Evolutionary conservation across 2,113 vertebrate genomes (phyloP).

Genomic region (Equus przewalskii): DNA sequence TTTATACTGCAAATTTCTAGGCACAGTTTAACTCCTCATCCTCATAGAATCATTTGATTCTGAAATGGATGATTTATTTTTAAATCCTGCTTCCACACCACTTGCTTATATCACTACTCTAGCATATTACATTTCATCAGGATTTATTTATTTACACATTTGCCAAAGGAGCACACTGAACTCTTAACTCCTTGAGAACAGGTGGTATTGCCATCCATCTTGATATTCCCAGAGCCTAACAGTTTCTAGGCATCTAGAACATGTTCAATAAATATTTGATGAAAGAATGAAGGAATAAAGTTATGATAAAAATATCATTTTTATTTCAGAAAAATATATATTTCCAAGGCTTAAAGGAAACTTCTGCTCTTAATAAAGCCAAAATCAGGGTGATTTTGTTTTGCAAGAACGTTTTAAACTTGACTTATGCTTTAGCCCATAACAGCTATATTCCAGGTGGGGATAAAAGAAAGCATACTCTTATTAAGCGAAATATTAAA

Average conservation of each 20-base stretch:
- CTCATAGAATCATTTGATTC: neutral
- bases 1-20: neutral
- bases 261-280: constrained; percentile 40
- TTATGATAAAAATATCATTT: constrained; percentile 5
- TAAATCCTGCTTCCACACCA: neutral
- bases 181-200: neutral
- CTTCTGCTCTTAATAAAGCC: neutral
- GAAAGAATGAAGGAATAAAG: constrained; percentile 13
- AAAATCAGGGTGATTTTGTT: neutral
- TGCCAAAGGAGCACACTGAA: neutral
- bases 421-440: neutral
- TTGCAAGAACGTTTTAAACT: neutral
- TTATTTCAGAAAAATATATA: constrained; percentile 3
- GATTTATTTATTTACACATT: constrained; percentile 44
- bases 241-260: neutral
- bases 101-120: neutral
- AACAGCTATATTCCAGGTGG: neutral
- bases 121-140: neutral
- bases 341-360: neutral
- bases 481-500: constrained; percentile 4
- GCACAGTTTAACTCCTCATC: neutral
- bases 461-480: neutral
- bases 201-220: neutral
- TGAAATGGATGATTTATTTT: constrained; percentile 42
- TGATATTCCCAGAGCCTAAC: neutral